phyloP scores from a whole-genome alignment of 2,113 vertebrate species.

The Poecile atricapillus region DNA sequence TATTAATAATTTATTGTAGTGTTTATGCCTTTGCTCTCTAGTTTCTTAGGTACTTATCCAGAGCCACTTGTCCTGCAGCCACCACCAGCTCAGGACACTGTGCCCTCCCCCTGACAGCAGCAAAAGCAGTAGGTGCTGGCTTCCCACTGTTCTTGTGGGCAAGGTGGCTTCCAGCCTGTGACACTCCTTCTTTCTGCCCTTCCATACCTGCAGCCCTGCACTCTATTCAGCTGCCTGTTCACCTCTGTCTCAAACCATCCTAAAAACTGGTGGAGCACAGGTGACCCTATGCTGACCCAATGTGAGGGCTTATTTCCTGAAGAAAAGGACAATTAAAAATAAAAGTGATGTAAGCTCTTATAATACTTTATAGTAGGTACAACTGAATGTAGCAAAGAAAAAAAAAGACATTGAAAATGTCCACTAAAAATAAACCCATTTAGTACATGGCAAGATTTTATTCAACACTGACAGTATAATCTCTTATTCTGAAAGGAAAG shows the following conservation, averaged over 20 bases:
- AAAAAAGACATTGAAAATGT: not conserved
- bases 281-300: not conserved
- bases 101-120: not conserved
- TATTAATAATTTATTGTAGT: not conserved
- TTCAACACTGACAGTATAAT: constrained; percentile 62
- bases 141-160: not conserved
- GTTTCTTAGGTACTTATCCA: not conserved
- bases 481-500: constrained; percentile 71
- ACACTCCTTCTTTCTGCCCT: not conserved
- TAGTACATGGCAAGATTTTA: constrained; percentile 68
- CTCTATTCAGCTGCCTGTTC: not conserved
- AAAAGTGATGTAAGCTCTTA: not conserved
- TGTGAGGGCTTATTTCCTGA: not conserved
- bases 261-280: not conserved
- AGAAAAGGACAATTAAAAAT: not conserved
- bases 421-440: constrained; percentile 72
- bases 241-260: not conserved
- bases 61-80: not conserved
- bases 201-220: not conserved
- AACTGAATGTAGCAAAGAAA: not conserved
- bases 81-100: not conserved
- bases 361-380: not conserved
- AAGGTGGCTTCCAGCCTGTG: not conserved
- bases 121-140: not conserved
- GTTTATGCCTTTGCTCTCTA: not conserved